Evolutionary conservation across 2,888 invertebrate genomes (phyloP), one percentile per base, ranked within the genome.

Genomic region (Pharmacophagus antenor): DNA sequence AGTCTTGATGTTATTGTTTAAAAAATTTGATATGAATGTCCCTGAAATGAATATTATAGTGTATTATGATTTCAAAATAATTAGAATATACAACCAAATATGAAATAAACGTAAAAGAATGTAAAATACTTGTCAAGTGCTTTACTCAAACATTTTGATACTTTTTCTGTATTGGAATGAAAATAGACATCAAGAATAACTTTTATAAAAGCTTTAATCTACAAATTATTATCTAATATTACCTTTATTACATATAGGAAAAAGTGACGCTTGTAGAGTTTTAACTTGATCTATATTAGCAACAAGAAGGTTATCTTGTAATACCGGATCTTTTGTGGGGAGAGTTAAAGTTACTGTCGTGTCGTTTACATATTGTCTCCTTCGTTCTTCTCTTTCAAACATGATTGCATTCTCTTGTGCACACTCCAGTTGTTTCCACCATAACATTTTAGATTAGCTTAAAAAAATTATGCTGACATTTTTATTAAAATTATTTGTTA

Each of bases 181-280:
- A 27, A 27, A 27, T 27, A 7, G 27, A 27, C 10, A 27, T 5
- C 5, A 27, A 7, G 10, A 7, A 10, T 27, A 7, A 10, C 27
- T 27, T 27, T 10, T 27, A 7, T 27, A 7, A 10, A 7, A 10
- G 27, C 10, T 10, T 27, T 27, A 27, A 7, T 7, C 27, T 10
- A 5, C 10, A 27, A 41, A 41, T 17, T 41, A 8, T 31, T 31
- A 42, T 55, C 4, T 8, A 23, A 27, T 7, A 23, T 80, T 88
- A 91, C 91, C 91, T 91, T 84, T 91, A 66, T 80, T 85, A 70
- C 84, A 91, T 71, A 91, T 89, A 51, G 94, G 94, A 79, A 95
- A 95, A 60, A 95, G 82, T 54, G 92, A 89, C 51, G 94, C 93
- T 80, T 95, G 95, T 62, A 95, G 87, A 61, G 92, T 91, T 79